Percentiles rank a stretch among this genome's conserved stretches.
Evolutionary conservation across 2,888 invertebrate genomes (phyloP).

Genomic region (Meta bourneti): DNA sequence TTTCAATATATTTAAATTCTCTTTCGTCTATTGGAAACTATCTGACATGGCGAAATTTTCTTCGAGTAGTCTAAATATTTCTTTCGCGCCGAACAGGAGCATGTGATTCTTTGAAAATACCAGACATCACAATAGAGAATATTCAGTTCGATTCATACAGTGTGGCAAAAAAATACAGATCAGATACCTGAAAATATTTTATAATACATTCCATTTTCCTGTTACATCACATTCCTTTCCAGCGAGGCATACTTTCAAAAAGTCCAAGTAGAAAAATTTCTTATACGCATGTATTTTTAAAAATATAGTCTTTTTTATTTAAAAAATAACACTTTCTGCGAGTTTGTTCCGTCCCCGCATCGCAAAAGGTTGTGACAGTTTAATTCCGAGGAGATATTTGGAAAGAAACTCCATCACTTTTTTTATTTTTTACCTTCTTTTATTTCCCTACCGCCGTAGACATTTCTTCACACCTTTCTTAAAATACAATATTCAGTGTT

Average conservation of each 20-base stretch:
- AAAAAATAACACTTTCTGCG: background rate
- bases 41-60: too few species aligned
- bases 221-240: background rate
- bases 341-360: background rate
- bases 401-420: conserved; percentile 36
- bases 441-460: background rate
- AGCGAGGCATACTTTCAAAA: conserved; percentile 3
- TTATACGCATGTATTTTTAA: conserved; percentile 16
- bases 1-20: too few species aligned
- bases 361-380: conserved; percentile 57
- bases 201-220: conserved; percentile 24
- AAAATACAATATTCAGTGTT: conserved; percentile 57
- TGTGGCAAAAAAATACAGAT: conserved; percentile 17
- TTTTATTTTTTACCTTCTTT: conserved; percentile 3
- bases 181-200: conserved; percentile 20
- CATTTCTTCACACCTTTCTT: conserved; percentile 1
- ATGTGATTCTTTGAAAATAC: background rate
- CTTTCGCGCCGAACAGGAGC: background rate
- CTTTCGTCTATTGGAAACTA: too few species aligned
- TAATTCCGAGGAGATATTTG: conserved; percentile 49
- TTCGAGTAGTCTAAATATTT: too few species aligned
- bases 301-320: conserved; percentile 7
- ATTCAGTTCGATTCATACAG: conserved; percentile 12
- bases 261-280: background rate
- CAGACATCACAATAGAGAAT: conserved; percentile 1